These are phyloP conservation scores for Cranoglanis bouderius DNA, from an alignment of 2,113 vertebrate species.

Conservation along the genomic window DNA sequence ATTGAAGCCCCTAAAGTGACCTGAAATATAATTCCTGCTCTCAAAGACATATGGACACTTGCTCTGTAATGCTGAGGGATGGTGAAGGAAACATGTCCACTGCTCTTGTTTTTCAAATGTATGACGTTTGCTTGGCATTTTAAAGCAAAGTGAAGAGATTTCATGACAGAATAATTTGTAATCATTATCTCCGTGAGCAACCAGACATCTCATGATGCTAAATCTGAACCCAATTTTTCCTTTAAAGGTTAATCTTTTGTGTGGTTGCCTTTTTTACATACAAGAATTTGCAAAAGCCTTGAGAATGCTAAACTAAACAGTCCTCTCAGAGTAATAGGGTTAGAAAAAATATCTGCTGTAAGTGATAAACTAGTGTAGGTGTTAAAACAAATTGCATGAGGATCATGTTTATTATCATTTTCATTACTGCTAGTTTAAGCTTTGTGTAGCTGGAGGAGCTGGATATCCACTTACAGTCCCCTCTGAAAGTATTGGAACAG, in stretches of 20 bases:
- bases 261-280: not conserved
- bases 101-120: not conserved
- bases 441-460: not conserved
- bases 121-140: not conserved
- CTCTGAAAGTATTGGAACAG: not conserved
- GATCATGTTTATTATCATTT: not conserved
- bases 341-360: not conserved
- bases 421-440: not conserved
- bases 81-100: not conserved
- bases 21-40: constrained; percentile 28
- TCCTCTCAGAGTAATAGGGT: not conserved
- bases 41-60: not conserved
- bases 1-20: constrained; percentile 38
- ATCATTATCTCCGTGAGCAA: not conserved
- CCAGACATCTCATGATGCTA: not conserved
- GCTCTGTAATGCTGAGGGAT: not conserved
- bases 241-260: not conserved
- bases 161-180: not conserved
- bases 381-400: not conserved
- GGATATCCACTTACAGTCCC: not conserved
- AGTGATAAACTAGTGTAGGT: not conserved
- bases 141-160: not conserved
- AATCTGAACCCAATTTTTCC: not conserved
- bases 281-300: not conserved
- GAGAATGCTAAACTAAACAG: not conserved